Conservation (phyloP, 2,113 vertebrate genomes). For the Monopterus albus region DNA sequence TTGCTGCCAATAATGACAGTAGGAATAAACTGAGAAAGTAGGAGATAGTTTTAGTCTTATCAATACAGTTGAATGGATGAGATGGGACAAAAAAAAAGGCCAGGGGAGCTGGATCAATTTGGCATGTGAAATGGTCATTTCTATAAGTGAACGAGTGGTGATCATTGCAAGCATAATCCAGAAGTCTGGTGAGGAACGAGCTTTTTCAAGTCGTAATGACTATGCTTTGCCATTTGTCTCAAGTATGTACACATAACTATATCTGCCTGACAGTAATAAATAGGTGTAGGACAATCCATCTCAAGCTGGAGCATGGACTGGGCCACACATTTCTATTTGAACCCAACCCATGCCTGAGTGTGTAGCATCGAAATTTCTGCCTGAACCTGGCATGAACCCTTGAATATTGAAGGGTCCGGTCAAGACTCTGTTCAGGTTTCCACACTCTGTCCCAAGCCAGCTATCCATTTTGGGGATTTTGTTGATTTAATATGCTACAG, state of each 20-base stretch:
- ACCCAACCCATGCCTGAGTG: too few relatives aligned
- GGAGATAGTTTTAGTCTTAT: constrained; percentile 23
- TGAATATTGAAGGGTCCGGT: too few relatives aligned
- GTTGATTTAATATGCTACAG: too few relatives aligned
- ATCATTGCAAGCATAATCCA: constrained; percentile 92
- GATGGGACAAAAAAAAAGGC: background rate
- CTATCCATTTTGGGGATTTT: too few relatives aligned
- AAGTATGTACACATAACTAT: constrained; percentile 30
- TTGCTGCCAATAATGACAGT: constrained; percentile 2
- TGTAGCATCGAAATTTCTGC: too few relatives aligned
- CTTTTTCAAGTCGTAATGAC: constrained; percentile 23
- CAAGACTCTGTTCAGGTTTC: too few relatives aligned
- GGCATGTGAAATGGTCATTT: constrained; percentile 20
- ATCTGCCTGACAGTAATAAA: constrained; percentile 1
- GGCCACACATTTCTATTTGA: too few relatives aligned
- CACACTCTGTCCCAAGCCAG: too few relatives aligned
- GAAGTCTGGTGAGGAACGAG: constrained; percentile 34
- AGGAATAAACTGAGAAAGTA: constrained; percentile 36
- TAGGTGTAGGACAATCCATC: background rate
- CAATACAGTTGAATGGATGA: background rate
- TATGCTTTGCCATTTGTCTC: constrained; percentile 70
- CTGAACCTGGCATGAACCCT: too few relatives aligned
- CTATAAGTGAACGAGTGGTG: constrained; percentile 53
- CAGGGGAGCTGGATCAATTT: constrained; percentile 43
- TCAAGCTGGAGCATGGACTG: too few relatives aligned